These are phyloP conservation scores for Seriola aureovittata DNA, from an alignment of 2,113 vertebrate genomes.

Conservation along the genomic window DNA sequence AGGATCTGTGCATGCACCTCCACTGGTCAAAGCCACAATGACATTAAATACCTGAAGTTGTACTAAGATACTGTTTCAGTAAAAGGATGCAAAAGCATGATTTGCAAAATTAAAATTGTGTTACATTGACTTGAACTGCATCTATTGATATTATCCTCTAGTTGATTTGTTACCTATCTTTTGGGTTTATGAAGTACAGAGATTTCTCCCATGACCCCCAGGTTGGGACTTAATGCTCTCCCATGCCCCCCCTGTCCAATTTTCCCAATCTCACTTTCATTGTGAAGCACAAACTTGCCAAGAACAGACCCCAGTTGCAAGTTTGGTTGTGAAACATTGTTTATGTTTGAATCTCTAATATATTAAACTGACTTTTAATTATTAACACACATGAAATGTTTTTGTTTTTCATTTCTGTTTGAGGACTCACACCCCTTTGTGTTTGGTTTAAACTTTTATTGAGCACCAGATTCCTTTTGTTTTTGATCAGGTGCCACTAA, in stretches of 20 bases:
- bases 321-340: neutral
- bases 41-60: no score
- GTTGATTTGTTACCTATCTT: neutral
- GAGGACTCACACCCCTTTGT: neutral
- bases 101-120: neutral
- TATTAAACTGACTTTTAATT: neutral
- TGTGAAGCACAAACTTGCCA: no score
- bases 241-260: no score
- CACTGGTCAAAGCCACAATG: neutral
- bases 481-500: neutral
- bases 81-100: neutral
- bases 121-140: neutral
- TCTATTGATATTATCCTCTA: neutral
- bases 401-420: neutral
- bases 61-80: neutral
- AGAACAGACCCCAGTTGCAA: no score
- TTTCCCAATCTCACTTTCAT: no score
- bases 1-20: neutral
- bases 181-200: neutral
- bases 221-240: no score
- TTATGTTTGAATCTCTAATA: neutral
- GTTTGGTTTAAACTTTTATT: neutral
- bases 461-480: neutral
- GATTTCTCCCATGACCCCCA: neutral
- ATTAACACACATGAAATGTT: neutral